Conservation (phyloP, 1,140 invertebrate species). For the Halyomorpha halys region DNA sequence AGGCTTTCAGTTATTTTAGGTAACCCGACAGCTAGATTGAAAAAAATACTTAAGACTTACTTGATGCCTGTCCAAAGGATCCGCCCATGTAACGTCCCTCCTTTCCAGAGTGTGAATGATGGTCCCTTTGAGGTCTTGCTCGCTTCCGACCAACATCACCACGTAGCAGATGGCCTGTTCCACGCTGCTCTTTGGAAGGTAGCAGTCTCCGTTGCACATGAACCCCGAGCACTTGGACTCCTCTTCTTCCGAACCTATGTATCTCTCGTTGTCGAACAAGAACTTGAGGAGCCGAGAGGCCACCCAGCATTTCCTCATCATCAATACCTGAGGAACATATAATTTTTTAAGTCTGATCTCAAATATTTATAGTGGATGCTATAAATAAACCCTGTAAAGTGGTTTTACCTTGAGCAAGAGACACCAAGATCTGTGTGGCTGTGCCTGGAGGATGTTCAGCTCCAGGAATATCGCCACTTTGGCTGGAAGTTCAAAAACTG, state of each 20-base stretch:
- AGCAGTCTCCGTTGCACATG: constrained; percentile 45
- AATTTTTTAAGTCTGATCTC: background rate
- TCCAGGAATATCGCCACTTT: constrained; percentile 52
- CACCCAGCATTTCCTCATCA: constrained; percentile 33
- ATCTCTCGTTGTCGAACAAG: constrained; percentile 20
- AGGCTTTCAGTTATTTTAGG: no score
- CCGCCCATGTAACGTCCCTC: constrained; percentile 47
- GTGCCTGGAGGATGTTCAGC: constrained; percentile 55
- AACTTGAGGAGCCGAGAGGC: constrained; percentile 26
- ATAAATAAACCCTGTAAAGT: background rate
- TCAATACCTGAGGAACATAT: constrained; percentile 29
- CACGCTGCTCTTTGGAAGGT: constrained; percentile 36
- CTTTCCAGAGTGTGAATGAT: constrained; percentile 51
- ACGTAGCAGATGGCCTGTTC: constrained; percentile 46
- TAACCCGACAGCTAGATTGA: no score
- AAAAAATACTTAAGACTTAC: no score
- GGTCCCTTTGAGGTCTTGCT: constrained; percentile 46
- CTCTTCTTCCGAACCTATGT: constrained; percentile 7
- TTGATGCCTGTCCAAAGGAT: constrained; percentile 58
- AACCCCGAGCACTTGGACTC: constrained; percentile 45
- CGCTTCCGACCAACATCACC: constrained; percentile 46
- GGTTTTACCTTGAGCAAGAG: constrained; percentile 35
- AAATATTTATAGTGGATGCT: no score
- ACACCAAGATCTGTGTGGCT: constrained; percentile 63
- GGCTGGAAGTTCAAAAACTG: constrained; percentile 40